These are phyloP conservation scores for Schizaphis graminum DNA, from an alignment of 2,888 invertebrate genomes.

Conservation along the genomic window DNA sequence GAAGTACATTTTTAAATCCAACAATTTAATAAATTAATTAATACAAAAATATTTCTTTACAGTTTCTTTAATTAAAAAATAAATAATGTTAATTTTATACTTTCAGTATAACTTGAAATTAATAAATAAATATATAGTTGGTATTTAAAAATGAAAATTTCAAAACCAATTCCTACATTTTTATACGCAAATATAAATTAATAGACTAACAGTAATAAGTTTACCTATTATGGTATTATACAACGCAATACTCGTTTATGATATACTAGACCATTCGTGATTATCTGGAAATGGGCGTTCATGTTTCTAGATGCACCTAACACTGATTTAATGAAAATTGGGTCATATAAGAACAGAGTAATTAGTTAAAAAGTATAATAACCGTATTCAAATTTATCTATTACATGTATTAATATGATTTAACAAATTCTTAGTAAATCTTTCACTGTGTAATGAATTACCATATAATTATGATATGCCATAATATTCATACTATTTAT, in stretches of 20 bases:
- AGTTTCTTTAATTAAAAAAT: not conserved
- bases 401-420: not conserved
- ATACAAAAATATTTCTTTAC: not conserved
- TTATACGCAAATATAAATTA: too few species aligned
- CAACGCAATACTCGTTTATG: not conserved
- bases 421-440: not conserved
- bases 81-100: not conserved
- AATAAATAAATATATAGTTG: not conserved
- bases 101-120: not conserved
- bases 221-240: too few species aligned
- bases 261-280: too few species aligned
- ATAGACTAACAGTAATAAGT: too few species aligned
- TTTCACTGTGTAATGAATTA: not conserved
- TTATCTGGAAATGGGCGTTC: not conserved
- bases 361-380: not conserved
- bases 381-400: not conserved
- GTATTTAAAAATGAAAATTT: not conserved
- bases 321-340: not conserved
- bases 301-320: not conserved
- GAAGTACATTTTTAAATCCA: not conserved
- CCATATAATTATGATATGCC: not conserved
- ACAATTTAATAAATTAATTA: not conserved
- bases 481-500: not conserved
- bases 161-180: not conserved
- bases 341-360: not conserved